Percentiles rank a stretch among this genome's conserved stretches.
Conservation (phyloP, 2,888 invertebrate species). For the Pristionchus entomophagus region DNA sequence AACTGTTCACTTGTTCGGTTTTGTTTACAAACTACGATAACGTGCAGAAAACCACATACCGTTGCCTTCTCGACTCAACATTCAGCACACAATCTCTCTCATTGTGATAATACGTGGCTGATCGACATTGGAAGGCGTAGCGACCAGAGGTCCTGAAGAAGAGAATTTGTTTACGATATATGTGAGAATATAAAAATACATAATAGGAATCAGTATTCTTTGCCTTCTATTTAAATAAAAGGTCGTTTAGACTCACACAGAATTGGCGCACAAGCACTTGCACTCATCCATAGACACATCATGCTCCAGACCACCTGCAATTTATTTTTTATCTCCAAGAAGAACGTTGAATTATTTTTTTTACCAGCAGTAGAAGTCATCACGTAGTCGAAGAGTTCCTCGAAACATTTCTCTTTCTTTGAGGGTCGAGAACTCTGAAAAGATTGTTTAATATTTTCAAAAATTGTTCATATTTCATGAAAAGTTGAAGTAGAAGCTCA, state of each 20-base stretch:
- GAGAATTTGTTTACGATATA: neutral
- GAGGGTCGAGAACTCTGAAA: neutral
- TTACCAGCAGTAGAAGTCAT: conserved; percentile 67
- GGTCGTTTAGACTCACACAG: conserved; percentile 66
- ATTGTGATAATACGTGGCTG: conserved; percentile 74
- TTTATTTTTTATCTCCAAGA: neutral
- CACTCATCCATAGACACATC: conserved; percentile 72
- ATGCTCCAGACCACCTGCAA: conserved; percentile 70
- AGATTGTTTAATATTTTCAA: neutral
- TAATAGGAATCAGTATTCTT: too few species aligned
- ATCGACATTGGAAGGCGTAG: conserved; percentile 74
- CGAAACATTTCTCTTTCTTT: conserved; percentile 39
- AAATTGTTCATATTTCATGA: neutral
- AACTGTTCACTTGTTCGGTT: too few species aligned
- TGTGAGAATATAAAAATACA: neutral
- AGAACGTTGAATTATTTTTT: too few species aligned
- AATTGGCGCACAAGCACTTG: conserved; percentile 74
- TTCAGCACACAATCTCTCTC: conserved; percentile 74
- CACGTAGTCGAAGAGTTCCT: conserved; percentile 54
- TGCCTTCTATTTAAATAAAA: too few species aligned
- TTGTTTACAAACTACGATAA: too few species aligned
- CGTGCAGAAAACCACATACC: neutral
- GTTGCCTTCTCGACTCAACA: conserved; percentile 57
- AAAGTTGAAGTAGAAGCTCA: neutral
- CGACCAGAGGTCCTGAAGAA: conserved; percentile 67